Evolutionary conservation across 2,797 vertebrate genomes (phyloP).

Genomic region (Cephalopachus bancanus): DNA sequence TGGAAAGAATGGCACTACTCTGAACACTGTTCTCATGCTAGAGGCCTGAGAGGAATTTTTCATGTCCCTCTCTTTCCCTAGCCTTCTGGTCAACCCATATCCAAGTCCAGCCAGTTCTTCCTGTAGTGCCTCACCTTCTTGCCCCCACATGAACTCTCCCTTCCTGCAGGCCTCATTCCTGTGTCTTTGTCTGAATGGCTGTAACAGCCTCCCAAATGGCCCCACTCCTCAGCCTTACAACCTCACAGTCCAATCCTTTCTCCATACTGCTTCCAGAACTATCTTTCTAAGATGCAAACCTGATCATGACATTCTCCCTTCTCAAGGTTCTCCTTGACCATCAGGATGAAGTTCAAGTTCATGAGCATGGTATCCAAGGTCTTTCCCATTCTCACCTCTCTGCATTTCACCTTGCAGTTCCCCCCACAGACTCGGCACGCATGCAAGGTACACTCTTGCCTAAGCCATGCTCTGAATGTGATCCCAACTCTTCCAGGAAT

Average conservation of each 20-base stretch:
- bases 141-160: neutral
- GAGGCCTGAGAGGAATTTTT: neutral
- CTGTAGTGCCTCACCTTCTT: neutral
- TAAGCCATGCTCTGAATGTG: neutral
- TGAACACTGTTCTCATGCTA: neutral
- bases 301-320: neutral
- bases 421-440: too few relatives aligned
- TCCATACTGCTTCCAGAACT: neutral
- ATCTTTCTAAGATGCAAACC: conserved; percentile 21
- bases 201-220: neutral
- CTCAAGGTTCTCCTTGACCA: neutral
- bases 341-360: neutral
- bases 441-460: fast-evolving
- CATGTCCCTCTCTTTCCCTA: neutral
- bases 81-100: too few relatives aligned
- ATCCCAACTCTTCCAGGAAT: neutral
- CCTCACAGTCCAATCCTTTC: neutral
- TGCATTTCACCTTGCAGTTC: neutral
- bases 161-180: neutral
- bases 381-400: neutral
- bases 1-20: neutral
- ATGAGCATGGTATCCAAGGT: neutral
- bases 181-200: neutral
- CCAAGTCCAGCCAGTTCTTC: neutral
- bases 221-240: neutral